Percentiles rank a stretch among this genome's conserved stretches.
These are phyloP conservation scores for Monopterus albus DNA, from an alignment of 2,113 vertebrate species.

Conservation along the genomic window DNA sequence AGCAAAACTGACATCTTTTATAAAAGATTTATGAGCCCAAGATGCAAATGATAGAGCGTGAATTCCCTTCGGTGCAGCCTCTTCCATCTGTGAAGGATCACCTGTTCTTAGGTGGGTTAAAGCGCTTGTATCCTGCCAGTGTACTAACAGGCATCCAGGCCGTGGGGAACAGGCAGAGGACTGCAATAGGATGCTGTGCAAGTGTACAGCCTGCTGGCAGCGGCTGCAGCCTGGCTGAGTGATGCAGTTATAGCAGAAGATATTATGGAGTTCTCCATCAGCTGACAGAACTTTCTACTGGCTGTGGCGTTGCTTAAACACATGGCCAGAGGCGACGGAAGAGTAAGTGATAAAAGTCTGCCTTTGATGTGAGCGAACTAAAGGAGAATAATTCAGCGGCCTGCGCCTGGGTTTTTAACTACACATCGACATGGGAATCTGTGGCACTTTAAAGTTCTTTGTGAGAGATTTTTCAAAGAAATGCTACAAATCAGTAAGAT, in stretches of 20 bases:
- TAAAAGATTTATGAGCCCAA: slow-evolving; percentile 87
- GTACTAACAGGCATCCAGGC: slow-evolving; percentile 67
- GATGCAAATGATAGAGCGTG: slow-evolving; percentile 84
- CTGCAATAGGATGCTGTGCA: slow-evolving; percentile 21
- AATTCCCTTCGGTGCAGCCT: slow-evolving; percentile 77
- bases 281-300: slow-evolving; percentile 42
- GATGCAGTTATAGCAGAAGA: slow-evolving; percentile 24
- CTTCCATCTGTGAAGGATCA: slow-evolving; percentile 84
- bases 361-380: slow-evolving; percentile 65
- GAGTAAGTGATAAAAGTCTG: slow-evolving; percentile 53
- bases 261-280: slow-evolving; percentile 50
- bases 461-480: slow-evolving; percentile 52
- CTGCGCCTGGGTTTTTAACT: slow-evolving; percentile 51
- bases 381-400: slow-evolving; percentile 57
- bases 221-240: slow-evolving; percentile 27
- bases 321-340: slow-evolving; percentile 49
- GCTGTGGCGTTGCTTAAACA: slow-evolving; percentile 47
- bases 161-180: slow-evolving; percentile 26
- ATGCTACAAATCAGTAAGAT: slow-evolving; percentile 37
- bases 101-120: slow-evolving; percentile 81
- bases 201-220: slow-evolving; percentile 27
- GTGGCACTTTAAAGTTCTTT: slow-evolving; percentile 31
- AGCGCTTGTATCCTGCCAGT: slow-evolving; percentile 73
- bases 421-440: slow-evolving; percentile 31
- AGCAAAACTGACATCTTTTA: slow-evolving; percentile 88